phyloP scores from a whole-genome alignment of 2,888 invertebrate species.

The Holacanthella duospinosa region DNA sequence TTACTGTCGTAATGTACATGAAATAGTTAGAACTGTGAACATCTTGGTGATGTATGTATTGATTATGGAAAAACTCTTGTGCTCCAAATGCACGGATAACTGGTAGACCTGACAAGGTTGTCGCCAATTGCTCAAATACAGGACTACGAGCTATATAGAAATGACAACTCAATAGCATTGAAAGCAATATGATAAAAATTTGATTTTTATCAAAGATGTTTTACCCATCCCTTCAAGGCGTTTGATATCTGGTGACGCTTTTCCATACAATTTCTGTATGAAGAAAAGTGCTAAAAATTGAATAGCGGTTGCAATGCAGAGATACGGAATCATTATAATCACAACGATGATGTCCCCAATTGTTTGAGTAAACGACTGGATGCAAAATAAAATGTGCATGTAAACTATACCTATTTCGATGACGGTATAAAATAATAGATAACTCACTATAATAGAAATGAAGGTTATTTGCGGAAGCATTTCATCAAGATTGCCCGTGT shows the following conservation, averaged over 20 bases:
- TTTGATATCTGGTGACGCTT: constrained; percentile 45
- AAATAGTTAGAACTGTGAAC: constrained; percentile 81
- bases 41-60: constrained; percentile 62
- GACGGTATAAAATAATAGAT: background rate
- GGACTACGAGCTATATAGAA: constrained; percentile 68
- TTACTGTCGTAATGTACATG: background rate
- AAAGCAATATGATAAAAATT: too few species aligned
- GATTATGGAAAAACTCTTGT: constrained; percentile 60
- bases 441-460: constrained; percentile 28
- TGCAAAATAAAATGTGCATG: too few species aligned
- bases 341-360: too few species aligned
- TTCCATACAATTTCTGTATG: constrained; percentile 43
- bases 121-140: constrained; percentile 85
- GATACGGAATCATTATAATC: constrained; percentile 23
- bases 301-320: too few species aligned
- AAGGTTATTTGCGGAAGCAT: constrained; percentile 55
- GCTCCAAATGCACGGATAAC: constrained; percentile 83
- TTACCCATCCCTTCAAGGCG: constrained; percentile 45
- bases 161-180: background rate
- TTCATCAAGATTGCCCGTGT: constrained; percentile 55
- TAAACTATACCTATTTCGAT: too few species aligned
- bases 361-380: too few species aligned
- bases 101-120: constrained; percentile 76
- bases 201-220: background rate
- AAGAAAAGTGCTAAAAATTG: too few species aligned